Evolutionary conservation across 2,888 invertebrate species (phyloP).

Genomic region (Rhaphigaster nebulosa): DNA sequence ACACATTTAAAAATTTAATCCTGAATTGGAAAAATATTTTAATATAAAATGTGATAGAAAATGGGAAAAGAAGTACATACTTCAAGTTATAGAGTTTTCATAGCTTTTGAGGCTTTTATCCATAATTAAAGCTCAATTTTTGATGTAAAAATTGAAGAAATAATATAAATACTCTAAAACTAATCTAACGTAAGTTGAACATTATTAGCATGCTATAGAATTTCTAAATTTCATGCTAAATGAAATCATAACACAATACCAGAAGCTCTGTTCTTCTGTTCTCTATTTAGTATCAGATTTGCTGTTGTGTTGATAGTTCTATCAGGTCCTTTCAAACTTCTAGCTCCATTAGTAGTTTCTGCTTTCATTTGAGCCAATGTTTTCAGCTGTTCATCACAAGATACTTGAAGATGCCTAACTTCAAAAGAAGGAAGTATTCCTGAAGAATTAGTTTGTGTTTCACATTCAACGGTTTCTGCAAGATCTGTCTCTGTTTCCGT

Average conservation of each 20-base stretch:
- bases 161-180: background rate
- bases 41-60: too few relatives aligned
- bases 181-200: background rate
- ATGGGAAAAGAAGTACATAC: background rate
- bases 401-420: slow-evolving; percentile 4
- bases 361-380: background rate
- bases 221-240: background rate
- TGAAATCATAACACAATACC: slow-evolving; percentile 30
- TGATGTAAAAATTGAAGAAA: background rate
- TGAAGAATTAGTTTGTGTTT: slow-evolving; percentile 51
- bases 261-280: background rate
- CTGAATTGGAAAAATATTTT: background rate
- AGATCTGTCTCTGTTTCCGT: slow-evolving; percentile 45
- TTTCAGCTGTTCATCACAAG: slow-evolving; percentile 15
- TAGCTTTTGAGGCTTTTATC: background rate
- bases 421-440: slow-evolving; percentile 34
- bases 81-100: background rate
- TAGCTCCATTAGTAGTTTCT: background rate
- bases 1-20: too few relatives aligned
- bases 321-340: slow-evolving; percentile 1
- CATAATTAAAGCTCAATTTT: background rate
- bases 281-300: background rate
- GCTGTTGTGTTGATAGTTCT: too few relatives aligned
- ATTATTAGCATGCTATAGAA: slow-evolving; percentile 8
- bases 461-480: slow-evolving; percentile 46